Percentiles rank a stretch among this genome's conserved stretches.
These are phyloP conservation scores for Pseudochirops cupreus DNA, from an alignment of 2,797 vertebrate genomes.

Conservation along the genomic window DNA sequence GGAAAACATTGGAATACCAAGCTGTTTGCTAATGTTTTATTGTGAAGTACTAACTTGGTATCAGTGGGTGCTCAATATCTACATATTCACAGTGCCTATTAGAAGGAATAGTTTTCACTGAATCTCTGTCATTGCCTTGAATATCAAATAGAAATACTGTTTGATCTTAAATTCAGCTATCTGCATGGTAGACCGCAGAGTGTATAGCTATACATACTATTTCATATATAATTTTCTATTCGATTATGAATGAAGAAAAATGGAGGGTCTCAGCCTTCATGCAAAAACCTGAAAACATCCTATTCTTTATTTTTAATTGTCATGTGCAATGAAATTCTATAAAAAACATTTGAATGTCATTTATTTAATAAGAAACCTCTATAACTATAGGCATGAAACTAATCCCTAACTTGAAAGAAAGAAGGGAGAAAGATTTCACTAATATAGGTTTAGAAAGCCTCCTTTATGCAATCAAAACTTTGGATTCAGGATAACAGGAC, in stretches of 20 bases:
- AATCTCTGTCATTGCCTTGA: slow-evolving; percentile 44
- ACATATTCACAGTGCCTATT: slow-evolving; percentile 40
- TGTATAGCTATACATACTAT: background rate
- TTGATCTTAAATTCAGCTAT: slow-evolving; percentile 54
- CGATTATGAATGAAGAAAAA: slow-evolving; percentile 54
- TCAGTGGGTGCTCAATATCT: slow-evolving; percentile 41
- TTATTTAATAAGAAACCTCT: slow-evolving; percentile 50
- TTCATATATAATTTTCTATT: slow-evolving; percentile 54
- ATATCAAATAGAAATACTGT: slow-evolving; percentile 56
- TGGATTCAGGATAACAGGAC: slow-evolving; percentile 25
- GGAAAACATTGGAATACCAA: background rate
- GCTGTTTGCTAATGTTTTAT: slow-evolving; percentile 20
- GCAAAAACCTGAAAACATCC: background rate
- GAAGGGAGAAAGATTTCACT: slow-evolving; percentile 43
- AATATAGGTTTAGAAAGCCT: slow-evolving; percentile 44
- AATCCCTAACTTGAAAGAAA: slow-evolving; percentile 73
- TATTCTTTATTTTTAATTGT: slow-evolving; percentile 70
- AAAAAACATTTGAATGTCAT: slow-evolving; percentile 45
- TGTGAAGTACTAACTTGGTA: slow-evolving; percentile 56
- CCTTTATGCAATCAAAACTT: slow-evolving; percentile 63
- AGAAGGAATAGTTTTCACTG: slow-evolving; percentile 31
- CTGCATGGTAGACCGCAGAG: background rate
- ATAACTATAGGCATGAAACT: slow-evolving; percentile 61
- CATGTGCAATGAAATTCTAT: slow-evolving; percentile 63
- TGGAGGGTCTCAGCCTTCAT: background rate